A percentile compares a stretch with the other conserved stretches of the same genome.
Evolutionary conservation across 2,113 vertebrate species (phyloP).

Genomic region (Chionis minor): DNA sequence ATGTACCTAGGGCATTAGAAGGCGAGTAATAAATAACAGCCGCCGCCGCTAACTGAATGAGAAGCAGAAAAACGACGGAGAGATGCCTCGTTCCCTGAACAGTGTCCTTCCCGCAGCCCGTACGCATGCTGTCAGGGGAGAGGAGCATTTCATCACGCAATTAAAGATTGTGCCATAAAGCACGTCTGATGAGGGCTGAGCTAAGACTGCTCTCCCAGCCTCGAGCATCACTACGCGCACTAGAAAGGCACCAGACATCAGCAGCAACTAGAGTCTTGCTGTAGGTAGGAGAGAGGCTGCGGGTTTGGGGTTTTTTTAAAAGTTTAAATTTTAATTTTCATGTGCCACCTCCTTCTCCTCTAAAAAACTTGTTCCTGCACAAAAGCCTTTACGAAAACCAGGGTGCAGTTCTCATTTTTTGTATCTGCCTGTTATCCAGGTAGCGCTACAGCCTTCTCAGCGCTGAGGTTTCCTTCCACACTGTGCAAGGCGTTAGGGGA

Average conservation of each 20-base stretch:
- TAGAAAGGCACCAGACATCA: not conserved
- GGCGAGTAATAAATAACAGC: constrained; percentile 48
- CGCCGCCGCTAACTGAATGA: not conserved
- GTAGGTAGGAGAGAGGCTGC: not conserved
- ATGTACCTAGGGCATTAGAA: constrained; percentile 27
- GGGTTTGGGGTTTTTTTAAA: not conserved
- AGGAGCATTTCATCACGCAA: not conserved
- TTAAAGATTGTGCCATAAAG: constrained; percentile 3
- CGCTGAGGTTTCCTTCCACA: not conserved
- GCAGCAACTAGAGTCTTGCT: not conserved
- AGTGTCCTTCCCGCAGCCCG: not conserved
- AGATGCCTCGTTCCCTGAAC: not conserved
- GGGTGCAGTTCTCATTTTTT: not conserved
- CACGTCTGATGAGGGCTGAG: not conserved
- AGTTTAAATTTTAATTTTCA: not conserved
- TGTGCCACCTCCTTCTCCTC: not conserved
- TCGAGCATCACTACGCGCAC: not conserved
- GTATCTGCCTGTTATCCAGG: not conserved
- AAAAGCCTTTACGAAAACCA: not conserved
- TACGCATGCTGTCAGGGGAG: not conserved
- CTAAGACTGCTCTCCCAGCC: not conserved
- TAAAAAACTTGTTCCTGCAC: not conserved
- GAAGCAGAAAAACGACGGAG: not conserved
- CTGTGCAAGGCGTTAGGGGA: not conserved
- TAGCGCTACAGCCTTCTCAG: not conserved